phyloP scores from a whole-genome alignment of 2,888 invertebrate species.

The Amblyteles armatorius region DNA sequence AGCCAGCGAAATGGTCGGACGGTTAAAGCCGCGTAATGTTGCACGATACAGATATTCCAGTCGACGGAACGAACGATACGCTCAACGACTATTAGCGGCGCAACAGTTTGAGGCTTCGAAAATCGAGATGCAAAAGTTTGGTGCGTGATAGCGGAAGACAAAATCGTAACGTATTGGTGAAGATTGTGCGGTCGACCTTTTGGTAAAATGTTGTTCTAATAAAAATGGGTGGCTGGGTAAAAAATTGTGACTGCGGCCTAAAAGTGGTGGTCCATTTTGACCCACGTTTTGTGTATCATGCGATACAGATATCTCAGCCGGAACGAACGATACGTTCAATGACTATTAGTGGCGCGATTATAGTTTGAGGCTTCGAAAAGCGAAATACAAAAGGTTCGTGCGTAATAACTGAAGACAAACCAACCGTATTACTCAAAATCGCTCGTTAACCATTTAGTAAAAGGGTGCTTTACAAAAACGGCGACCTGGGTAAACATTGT shows the following conservation, averaged over 20 bases:
- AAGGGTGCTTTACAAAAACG: neutral
- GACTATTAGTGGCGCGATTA: slow-evolving; percentile 18
- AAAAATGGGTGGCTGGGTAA: too few species aligned
- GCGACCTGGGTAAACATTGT: too few species aligned
- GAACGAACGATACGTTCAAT: slow-evolving; percentile 36
- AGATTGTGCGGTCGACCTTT: too few species aligned
- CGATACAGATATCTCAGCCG: too few species aligned
- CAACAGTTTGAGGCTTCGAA: slow-evolving; percentile 54
- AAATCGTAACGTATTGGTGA: neutral
- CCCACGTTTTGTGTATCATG: too few species aligned
- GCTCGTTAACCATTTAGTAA: neutral
- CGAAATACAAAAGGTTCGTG: too few species aligned
- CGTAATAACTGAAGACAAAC: neutral
- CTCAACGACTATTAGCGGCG: slow-evolving; percentile 46
- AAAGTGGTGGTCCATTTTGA: too few species aligned
- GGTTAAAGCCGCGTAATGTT: slow-evolving; percentile 59
- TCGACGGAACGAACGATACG: slow-evolving; percentile 37
- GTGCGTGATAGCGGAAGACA: slow-evolving; percentile 5
- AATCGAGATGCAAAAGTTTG: slow-evolving; percentile 17
- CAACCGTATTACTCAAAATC: neutral
- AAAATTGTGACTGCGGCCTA: too few species aligned
- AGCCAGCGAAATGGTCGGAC: slow-evolving; percentile 50
- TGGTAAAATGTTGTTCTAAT: too few species aligned
- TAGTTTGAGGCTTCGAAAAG: too few species aligned
- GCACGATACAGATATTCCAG: slow-evolving; percentile 42